A percentile compares a stretch with the other conserved stretches of the same genome.
Conservation (phyloP, 2,888 invertebrate species). For the Sphaerophoria taeniata region DNA sequence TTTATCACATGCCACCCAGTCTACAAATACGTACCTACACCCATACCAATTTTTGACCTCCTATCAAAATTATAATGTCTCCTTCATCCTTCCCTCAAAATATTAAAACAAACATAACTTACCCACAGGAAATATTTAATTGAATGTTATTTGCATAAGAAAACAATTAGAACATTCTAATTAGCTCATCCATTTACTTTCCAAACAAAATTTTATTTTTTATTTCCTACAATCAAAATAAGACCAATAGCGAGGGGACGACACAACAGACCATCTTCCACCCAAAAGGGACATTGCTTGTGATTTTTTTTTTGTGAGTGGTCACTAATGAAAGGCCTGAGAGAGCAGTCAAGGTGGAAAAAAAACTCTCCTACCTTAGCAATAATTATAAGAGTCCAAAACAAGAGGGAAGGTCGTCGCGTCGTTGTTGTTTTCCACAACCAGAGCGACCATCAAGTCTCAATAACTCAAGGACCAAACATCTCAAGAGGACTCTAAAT, state of each 20-base stretch:
- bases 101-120: constrained; percentile 38
- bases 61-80: neutral
- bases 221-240: constrained; percentile 51
- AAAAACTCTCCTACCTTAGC: neutral
- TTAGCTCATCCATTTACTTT: too few species aligned
- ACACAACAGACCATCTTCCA: neutral
- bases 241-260: neutral
- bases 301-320: neutral
- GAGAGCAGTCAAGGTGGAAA: constrained; percentile 9
- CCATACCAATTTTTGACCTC: neutral
- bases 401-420: constrained; percentile 19
- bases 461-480: constrained; percentile 53
- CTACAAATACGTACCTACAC: neutral
- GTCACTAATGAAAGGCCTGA: neutral
- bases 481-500: constrained; percentile 65
- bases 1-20: neutral
- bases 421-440: neutral
- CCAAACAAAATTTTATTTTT: constrained; percentile 20
- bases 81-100: neutral
- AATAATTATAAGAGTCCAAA: constrained; percentile 11
- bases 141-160: constrained; percentile 62
- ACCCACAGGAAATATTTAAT: constrained; percentile 51
- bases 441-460: constrained; percentile 31
- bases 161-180: constrained; percentile 58
- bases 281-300: constrained; percentile 10